These are phyloP conservation scores for Scelioninae gen. 1 DNA, from an alignment of 2,888 invertebrate genomes.

Conservation along the genomic window DNA sequence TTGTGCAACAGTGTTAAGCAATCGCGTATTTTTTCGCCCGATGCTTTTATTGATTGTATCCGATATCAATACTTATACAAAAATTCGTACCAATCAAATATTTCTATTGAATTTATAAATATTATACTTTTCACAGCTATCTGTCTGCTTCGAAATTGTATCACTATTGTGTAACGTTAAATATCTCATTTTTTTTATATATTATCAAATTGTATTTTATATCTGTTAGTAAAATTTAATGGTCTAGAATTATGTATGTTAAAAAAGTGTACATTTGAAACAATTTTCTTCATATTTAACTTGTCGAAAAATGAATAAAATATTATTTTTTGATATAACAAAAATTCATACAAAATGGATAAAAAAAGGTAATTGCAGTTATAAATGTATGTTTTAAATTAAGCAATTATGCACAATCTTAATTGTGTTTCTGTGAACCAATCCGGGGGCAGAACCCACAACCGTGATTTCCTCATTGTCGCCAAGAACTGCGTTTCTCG, in stretches of 20 bases:
- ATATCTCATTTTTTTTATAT: too few relatives aligned
- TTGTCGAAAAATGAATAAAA: too few relatives aligned
- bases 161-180: too few relatives aligned
- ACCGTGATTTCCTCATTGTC: constrained; percentile 67
- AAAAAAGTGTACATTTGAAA: too few relatives aligned
- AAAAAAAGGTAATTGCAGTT: background rate
- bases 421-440: constrained; percentile 1
- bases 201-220: too few relatives aligned
- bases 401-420: constrained; percentile 51
- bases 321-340: too few relatives aligned
- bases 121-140: too few relatives aligned
- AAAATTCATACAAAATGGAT: too few relatives aligned
- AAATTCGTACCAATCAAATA: constrained; percentile 22
- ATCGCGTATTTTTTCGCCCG: constrained; percentile 5
- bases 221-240: too few relatives aligned
- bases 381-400: constrained; percentile 18
- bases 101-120: constrained; percentile 7
- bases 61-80: background rate
- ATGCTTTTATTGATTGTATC: constrained; percentile 2
- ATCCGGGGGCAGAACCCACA: constrained; percentile 33
- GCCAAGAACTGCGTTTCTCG: constrained; percentile 58
- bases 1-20: constrained; percentile 22
- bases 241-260: too few relatives aligned
- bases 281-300: too few relatives aligned
- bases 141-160: too few relatives aligned